Evolutionary conservation across 2,113 vertebrate species (phyloP), one percentile per base, ranked within the genome.

Genomic region (Microtus oregoni): DNA sequence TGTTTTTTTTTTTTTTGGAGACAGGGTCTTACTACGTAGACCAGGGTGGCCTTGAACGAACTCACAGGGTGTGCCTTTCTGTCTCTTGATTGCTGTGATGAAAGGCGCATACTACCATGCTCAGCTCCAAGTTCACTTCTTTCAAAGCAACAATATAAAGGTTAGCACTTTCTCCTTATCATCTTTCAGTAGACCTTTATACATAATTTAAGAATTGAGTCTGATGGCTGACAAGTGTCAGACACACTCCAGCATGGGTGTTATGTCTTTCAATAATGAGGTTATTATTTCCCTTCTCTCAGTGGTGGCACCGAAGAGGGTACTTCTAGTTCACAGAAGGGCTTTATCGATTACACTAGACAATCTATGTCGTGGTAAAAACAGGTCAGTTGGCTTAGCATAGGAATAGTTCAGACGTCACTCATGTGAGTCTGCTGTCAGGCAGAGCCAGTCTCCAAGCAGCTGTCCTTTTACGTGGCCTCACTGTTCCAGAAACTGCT

Each of bases 161-260:
- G 78, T 90, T 89, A 92, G 35, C 91, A 85, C 75, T 94, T 87
- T 17, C 63, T 89, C 32, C 86, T 94, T 90, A 75, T 67, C 15
- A 19, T 92, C 78, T 30, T 82, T 7, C 50, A 88, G 76, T 41
- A n/a, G 73, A 83, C 30, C n/a, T 95, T 92, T 35, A 86, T 79
- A 83, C 73, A 78, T 93, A 90, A 85, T 88, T 88, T 41, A 76
- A 90, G 81, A 96, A 41, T 58, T 77, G 58, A 92, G 65, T 70
- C 20, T 47, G 70, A 47, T 19, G 35, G 70, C 15, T 92, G 73
- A 83, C 55, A 58, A 44, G 63, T 94, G n/a, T 85, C n/a, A 78
- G n/a, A 58, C 41, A 65, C 92, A 82, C 78, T 89, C 44, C 26
- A 78, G 14, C 28, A 68, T 96, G 47, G 20, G n/a, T 78, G 17